Evolutionary conservation across 2,888 invertebrate species (phyloP).

Genomic region (Rotaria macrura): DNA sequence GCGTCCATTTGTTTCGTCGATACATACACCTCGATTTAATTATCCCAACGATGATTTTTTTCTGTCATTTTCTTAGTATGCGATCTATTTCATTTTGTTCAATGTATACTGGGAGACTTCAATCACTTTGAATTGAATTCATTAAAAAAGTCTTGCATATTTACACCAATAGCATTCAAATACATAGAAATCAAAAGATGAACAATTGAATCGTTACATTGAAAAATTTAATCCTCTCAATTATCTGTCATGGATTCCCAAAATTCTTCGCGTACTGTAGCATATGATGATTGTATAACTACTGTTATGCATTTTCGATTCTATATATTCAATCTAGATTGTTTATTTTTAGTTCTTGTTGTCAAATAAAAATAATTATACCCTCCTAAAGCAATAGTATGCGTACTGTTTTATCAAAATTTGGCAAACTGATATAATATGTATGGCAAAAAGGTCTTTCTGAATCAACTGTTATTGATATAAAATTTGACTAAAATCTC

Average conservation of each 20-base stretch:
- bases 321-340: neutral
- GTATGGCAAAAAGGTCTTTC: neutral
- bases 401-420: neutral
- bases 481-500: neutral
- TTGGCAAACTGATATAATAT: neutral
- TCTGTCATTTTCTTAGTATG: too few relatives aligned
- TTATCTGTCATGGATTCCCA: neutral
- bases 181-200: neutral
- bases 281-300: neutral
- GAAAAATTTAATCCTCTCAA: neutral
- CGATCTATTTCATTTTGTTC: neutral
- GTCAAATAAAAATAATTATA: neutral
- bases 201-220: neutral
- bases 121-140: neutral
- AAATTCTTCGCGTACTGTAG: neutral
- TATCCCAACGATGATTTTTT: neutral
- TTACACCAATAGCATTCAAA: neutral
- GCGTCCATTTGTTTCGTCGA: neutral
- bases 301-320: neutral
- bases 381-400: neutral
- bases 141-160: neutral
- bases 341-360: neutral
- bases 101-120: neutral
- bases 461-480: neutral
- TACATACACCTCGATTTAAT: neutral